Conservation (phyloP, 2,797 vertebrate genomes). For the Cossypha caffra region DNA sequence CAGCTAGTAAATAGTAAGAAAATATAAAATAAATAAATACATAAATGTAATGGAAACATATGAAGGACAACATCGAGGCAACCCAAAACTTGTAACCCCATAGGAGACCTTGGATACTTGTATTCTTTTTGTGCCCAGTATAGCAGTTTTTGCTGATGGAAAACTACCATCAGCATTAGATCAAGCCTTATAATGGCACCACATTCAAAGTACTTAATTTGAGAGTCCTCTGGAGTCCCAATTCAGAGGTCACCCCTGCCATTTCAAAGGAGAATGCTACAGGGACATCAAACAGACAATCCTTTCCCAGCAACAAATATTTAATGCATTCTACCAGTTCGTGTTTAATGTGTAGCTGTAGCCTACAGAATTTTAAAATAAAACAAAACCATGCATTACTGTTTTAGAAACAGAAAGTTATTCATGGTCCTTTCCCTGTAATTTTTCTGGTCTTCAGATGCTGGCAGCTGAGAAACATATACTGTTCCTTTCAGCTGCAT, state of each 20-base stretch:
- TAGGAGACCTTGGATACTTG: neutral
- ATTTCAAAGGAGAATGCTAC: slow-evolving; percentile 58
- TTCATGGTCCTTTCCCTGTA: neutral
- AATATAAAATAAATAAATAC: neutral
- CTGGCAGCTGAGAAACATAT: neutral
- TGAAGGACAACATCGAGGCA: neutral
- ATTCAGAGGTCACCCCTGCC: slow-evolving; percentile 41
- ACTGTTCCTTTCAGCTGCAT: neutral
- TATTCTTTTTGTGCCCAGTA: neutral
- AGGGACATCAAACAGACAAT: neutral
- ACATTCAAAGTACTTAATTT: slow-evolving; percentile 42
- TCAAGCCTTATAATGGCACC: slow-evolving; percentile 8
- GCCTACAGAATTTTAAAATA: slow-evolving; percentile 36
- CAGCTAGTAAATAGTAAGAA: neutral
- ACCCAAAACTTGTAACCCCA: neutral
- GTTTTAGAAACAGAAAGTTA: slow-evolving; percentile 13
- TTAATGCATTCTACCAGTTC: neutral
- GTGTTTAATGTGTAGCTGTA: neutral
- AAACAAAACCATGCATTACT: neutral
- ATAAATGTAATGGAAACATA: neutral
- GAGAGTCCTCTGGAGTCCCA: slow-evolving; percentile 43
- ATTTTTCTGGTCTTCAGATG: slow-evolving; percentile 25
- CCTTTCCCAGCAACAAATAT: slow-evolving; percentile 9
- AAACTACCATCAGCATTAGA: neutral
- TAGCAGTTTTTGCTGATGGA: neutral